Percentiles rank a stretch among this genome's conserved stretches.
phyloP scores from a whole-genome alignment of 2,113 vertebrate genomes.

The Dascyllus trimaculatus region DNA sequence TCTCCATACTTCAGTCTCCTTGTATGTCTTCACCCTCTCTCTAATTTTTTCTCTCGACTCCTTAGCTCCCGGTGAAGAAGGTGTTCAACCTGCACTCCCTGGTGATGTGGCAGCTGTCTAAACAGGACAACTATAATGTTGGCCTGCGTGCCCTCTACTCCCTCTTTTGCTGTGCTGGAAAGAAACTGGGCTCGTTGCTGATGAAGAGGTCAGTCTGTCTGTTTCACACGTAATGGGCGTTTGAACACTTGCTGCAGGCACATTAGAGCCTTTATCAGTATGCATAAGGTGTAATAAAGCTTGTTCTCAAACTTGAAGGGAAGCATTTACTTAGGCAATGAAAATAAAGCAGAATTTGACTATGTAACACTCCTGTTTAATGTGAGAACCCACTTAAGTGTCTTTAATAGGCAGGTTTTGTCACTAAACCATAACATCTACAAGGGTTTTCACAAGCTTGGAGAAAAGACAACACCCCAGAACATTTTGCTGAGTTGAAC shows the following conservation, averaged over 20 bases:
- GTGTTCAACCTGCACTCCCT: constrained; percentile 87
- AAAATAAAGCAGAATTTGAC: constrained; percentile 18
- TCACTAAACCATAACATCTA: neutral
- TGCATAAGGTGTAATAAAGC: neutral
- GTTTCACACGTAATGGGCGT: neutral
- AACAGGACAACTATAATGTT: constrained; percentile 88
- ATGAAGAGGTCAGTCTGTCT: constrained; percentile 82
- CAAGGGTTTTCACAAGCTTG: neutral
- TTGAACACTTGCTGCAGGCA: constrained; percentile 7
- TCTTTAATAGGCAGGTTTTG: neutral
- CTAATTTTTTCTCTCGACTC: constrained; percentile 19
- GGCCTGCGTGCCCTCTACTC: constrained; percentile 85
- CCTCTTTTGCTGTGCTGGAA: constrained; percentile 75
- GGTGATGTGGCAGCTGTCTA: constrained; percentile 86
- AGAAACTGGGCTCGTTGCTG: constrained; percentile 45
- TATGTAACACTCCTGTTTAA: neutral
- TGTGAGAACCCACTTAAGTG: neutral
- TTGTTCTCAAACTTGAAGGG: neutral
- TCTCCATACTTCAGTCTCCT: neutral
- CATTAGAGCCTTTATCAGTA: constrained; percentile 8
- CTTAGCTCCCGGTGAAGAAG: constrained; percentile 82
- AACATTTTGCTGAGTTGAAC: too few relatives aligned
- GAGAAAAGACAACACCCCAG: too few relatives aligned
- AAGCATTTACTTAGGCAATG: neutral
- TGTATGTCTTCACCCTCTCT: constrained; percentile 13